Percentiles rank a stretch among this genome's conserved stretches.
These are phyloP conservation scores for Acipenser ruthenus DNA, from an alignment of 2,797 vertebrate species.

Conservation along the genomic window DNA sequence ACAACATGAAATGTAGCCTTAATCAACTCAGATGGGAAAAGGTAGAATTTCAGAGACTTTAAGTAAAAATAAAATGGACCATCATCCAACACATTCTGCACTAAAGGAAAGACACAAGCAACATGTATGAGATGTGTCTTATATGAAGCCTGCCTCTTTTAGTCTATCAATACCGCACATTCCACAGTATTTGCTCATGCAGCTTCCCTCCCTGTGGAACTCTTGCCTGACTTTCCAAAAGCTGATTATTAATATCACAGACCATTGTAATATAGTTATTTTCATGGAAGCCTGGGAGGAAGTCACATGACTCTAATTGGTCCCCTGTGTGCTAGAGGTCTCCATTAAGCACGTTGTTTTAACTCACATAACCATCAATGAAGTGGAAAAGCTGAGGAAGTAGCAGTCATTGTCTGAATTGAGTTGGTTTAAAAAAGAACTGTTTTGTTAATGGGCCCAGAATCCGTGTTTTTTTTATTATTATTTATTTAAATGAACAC, in stretches of 20 bases:
- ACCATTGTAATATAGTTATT: slow-evolving; percentile 97
- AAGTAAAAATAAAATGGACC: too few species aligned
- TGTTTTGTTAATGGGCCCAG: slow-evolving; percentile 78
- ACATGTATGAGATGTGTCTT: slow-evolving; percentile 9
- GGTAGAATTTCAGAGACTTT: too few species aligned
- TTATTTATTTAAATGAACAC: slow-evolving; percentile 49
- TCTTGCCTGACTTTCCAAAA: slow-evolving; percentile 85
- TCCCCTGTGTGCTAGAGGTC: slow-evolving; percentile 70
- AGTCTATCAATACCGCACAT: slow-evolving; percentile 71
- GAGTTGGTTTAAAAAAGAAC: slow-evolving; percentile 50
- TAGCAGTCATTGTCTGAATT: slow-evolving; percentile 70
- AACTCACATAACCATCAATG: slow-evolving; percentile 86
- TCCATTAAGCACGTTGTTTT: slow-evolving; percentile 92
- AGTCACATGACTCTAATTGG: slow-evolving; percentile 96
- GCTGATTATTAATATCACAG: slow-evolving; percentile 97
- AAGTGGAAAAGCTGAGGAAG: slow-evolving; percentile 93
- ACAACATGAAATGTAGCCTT: too few species aligned
- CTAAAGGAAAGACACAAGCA: background rate
- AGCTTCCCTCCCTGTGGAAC: slow-evolving; percentile 74
- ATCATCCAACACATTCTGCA: too few species aligned
- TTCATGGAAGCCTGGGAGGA: slow-evolving; percentile 94
- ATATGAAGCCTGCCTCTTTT: slow-evolving; percentile 37
- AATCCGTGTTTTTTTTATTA: slow-evolving; percentile 47
- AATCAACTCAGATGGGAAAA: too few species aligned
- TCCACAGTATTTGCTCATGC: slow-evolving; percentile 79